Percentiles rank a stretch among this genome's conserved stretches.
Evolutionary conservation across 1,140 invertebrate genomes (phyloP).

Genomic region (Pectinophora gossypiella): DNA sequence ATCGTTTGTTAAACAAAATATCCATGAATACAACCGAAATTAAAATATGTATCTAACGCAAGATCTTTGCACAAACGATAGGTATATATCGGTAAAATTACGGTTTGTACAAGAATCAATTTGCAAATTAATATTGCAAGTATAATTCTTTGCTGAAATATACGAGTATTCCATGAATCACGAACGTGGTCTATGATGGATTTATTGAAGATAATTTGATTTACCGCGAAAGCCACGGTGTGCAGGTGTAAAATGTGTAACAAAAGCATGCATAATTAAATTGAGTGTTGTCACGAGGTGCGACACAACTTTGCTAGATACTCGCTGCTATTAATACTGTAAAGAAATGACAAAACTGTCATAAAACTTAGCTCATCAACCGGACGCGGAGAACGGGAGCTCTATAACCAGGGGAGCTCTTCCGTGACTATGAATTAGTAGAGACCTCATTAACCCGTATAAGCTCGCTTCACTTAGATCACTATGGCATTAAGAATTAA

Average conservation of each 20-base stretch:
- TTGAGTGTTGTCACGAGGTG: not conserved
- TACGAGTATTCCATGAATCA: too few species aligned
- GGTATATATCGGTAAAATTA: too few species aligned
- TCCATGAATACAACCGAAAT: too few species aligned
- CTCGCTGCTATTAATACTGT: constrained; percentile 12
- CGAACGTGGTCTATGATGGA: too few species aligned
- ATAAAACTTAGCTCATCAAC: constrained; percentile 23
- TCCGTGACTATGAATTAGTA: constrained; percentile 59
- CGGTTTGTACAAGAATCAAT: too few species aligned
- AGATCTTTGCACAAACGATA: too few species aligned
- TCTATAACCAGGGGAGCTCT: constrained; percentile 43
- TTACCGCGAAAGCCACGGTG: not conserved
- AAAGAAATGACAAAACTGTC: constrained; percentile 16
- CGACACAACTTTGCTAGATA: not conserved
- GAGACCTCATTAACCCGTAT: constrained; percentile 65
- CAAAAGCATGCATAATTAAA: constrained; percentile 14
- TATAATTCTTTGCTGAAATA: too few species aligned
- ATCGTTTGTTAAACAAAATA: too few species aligned
- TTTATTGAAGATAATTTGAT: not conserved
- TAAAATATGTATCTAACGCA: too few species aligned
- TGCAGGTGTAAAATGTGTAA: not conserved
- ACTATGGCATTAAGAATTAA: constrained; percentile 35
- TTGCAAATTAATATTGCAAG: too few species aligned
- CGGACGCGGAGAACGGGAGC: constrained; percentile 5
- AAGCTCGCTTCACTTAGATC: constrained; percentile 45